Evolutionary conservation across 1,140 invertebrate species (phyloP), one percentile per base, ranked within the genome.

Genomic region (Tetragonula clypearis): DNA sequence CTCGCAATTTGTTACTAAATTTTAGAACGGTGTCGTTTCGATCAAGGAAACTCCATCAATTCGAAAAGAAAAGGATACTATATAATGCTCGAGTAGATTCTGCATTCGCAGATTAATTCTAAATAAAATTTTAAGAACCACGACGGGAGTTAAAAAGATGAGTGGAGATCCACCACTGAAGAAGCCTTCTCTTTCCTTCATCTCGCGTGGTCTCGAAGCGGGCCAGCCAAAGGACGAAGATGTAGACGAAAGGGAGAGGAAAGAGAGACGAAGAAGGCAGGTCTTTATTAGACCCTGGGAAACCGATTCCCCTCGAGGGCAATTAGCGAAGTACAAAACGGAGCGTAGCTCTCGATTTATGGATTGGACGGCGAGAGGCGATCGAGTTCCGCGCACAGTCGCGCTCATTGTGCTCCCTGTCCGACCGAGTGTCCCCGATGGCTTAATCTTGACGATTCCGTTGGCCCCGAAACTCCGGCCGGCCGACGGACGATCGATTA

Each of bases 241-340:
- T 0, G 8, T 35, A 35, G 41, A 49, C 41, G 41, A 49, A 8
- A 8, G 41, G 49, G 17, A 35, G n/a, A 19, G 26, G 41, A 41
- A 8, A 41, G 41, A 41, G 41, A 41, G 41, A 77, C 15, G 56
- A 65, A 68, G 75, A 79, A 14, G 53, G 69, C 15, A 17, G 65
- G 62, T 85, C 90, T 91, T 91, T 91, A 91, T 91, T 90, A 87
- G 85, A 76, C 88, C 87, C 80, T 72, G 87, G 82, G 86, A 91
- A 90, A 91, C 88, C 85, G 85, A 88, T 86, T 80, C 88, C 90
- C 86, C 87, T 86, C 88, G 86, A 88, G 90, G 88, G 90, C 88
- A 91, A 91, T 91, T 91, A 91, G 87, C 84, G 86, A 84, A 87
- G 80, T 86, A 91, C 81, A 87, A 91, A 88, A 87, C 86, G 83